Evolutionary conservation across 2,888 invertebrate genomes (phyloP), one percentile per base, ranked within the genome.

Genomic region (Automeris io): DNA sequence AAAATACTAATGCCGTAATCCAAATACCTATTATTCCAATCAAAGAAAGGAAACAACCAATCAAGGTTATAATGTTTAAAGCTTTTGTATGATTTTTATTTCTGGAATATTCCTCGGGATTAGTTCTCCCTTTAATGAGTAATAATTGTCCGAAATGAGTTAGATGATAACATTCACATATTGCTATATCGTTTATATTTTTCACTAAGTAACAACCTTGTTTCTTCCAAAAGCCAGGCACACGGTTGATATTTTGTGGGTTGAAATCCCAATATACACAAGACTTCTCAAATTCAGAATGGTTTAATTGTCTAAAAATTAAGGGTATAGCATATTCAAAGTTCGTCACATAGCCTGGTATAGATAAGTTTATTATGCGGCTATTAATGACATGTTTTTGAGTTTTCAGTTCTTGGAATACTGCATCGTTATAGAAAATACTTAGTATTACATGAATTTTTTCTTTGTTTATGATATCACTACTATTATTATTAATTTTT

Each of bases 81-180:
- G 82, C 85, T 35, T 62, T 63, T 3, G 65, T 61, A 49, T 90
- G 88, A 5, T 52, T 50, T 21, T 56, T 41, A 41, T 53, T 45
- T 23, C 49, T 46, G 11, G 52, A 41, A 6, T 46, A 44, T 5
- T 54, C 49, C 3, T 52, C 40, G 18, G 54, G 42, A 21, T 54
- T 43, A 7, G 29, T 21, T 35, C 43, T 38, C 18, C 51, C 46
- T 29, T 58, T 48, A 11, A 63, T 47, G 71, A 77, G 41, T 33
- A 90, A 69, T n/a, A 90, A 64, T 53, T 89, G 88, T 5, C 90
- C 90, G 51, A 90, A 90, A 52, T 89, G 88, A 18, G 90, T 90
- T 33, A 91, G 70, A 59, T 90, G 91, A 32, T 87, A 88, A 46
- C 89, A 89, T 43, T 87, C 69, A 52, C 88, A 89, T 47, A 67